Conservation (phyloP, 2,797 vertebrate species). For the Coregonus ussuriensis region DNA sequence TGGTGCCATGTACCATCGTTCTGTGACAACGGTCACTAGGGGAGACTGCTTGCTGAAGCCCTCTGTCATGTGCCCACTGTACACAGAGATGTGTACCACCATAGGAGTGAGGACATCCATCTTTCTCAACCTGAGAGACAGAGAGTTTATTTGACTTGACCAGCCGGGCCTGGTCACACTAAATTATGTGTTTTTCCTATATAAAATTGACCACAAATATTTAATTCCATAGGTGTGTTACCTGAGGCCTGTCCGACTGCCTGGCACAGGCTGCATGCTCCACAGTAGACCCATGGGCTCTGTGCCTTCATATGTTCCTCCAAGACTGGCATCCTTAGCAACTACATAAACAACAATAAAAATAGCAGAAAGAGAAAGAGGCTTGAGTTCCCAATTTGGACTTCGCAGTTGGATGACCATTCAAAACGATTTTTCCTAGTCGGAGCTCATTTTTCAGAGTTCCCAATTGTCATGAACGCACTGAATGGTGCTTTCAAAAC, state of each 20-base stretch:
- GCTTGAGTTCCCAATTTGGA: no score
- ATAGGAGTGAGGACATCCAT: conserved; percentile 53
- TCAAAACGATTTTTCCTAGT: no score
- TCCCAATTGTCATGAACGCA: no score
- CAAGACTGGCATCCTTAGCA: conserved; percentile 47
- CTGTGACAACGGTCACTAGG: conserved; percentile 51
- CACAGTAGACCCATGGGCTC: conserved; percentile 71
- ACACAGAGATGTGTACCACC: conserved; percentile 56
- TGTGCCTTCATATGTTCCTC: conserved; percentile 64
- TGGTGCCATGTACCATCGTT: conserved; percentile 71
- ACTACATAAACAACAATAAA: conserved; percentile 33
- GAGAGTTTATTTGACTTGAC: background rate
- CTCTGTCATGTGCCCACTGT: conserved; percentile 46
- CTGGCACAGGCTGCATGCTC: conserved; percentile 64
- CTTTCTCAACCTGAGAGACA: conserved; percentile 61
- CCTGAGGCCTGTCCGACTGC: conserved; percentile 63
- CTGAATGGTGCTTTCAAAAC: no score
- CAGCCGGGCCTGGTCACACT: background rate
- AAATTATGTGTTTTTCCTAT: background rate
- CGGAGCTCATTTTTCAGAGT: no score
- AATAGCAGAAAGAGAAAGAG: background rate
- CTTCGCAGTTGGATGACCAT: no score
- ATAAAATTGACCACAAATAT: background rate
- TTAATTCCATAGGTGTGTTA: conserved; percentile 22
- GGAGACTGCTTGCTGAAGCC: conserved; percentile 52